Percentiles rank a stretch among this genome's conserved stretches.
Conservation (phyloP, 2,888 invertebrate species). For the Notocelia uddmanniana region DNA sequence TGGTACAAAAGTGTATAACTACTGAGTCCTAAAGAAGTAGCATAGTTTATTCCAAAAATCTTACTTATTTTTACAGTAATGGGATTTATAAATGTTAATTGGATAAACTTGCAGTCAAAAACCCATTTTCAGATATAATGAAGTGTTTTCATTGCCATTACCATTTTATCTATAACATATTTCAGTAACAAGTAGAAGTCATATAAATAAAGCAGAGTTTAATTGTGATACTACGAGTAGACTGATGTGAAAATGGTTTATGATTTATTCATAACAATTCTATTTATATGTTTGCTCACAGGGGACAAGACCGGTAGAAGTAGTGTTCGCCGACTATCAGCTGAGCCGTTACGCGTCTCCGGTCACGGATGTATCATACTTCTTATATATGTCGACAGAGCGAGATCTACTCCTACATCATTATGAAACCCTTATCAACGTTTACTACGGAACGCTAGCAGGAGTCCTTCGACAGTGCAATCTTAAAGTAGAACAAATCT, state of each 20-base stretch:
- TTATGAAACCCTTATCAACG: constrained; percentile 62
- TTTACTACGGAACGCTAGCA: constrained; percentile 70
- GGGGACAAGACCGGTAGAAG: constrained; percentile 66
- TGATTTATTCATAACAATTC: not conserved
- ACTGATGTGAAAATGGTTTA: not conserved
- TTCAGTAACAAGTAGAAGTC: too few species aligned
- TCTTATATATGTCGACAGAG: constrained; percentile 70
- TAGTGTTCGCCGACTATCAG: constrained; percentile 69
- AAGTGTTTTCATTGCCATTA: too few species aligned
- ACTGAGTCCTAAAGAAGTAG: too few species aligned
- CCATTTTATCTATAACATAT: too few species aligned
- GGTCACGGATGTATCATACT: constrained; percentile 71
- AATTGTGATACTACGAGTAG: too few species aligned
- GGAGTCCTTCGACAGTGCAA: constrained; percentile 69
- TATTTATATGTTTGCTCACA: constrained; percentile 57
- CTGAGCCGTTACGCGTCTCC: constrained; percentile 69
- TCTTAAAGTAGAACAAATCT: constrained; percentile 63
- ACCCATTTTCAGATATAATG: too few species aligned
- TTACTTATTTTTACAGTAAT: too few species aligned
- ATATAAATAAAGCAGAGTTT: too few species aligned
- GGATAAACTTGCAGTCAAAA: too few species aligned
- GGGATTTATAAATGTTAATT: too few species aligned
- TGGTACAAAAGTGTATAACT: too few species aligned
- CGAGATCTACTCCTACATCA: constrained; percentile 62
- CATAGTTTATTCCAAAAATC: too few species aligned